Evolutionary conservation across 2,797 vertebrate genomes (phyloP).

Genomic region (Ammospiza maritima): DNA sequence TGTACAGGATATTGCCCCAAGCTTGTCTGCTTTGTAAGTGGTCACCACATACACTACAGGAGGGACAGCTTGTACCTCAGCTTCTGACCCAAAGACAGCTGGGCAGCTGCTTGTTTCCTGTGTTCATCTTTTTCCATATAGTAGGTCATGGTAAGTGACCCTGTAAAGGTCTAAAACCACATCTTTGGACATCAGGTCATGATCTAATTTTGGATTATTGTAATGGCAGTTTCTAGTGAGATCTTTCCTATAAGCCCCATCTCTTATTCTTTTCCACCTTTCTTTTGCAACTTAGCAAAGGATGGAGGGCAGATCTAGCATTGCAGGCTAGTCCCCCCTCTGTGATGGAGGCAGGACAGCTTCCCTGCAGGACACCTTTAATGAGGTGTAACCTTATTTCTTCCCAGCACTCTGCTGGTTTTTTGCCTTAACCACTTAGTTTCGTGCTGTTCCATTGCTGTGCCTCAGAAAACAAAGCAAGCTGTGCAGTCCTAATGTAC

Average conservation of each 20-base stretch:
- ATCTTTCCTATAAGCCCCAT: neutral
- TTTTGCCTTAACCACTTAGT: neutral
- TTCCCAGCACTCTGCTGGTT: neutral
- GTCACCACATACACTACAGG: neutral
- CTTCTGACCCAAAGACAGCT: neutral
- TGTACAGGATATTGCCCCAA: neutral
- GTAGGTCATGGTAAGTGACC: neutral
- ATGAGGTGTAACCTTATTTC: neutral
- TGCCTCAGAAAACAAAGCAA: neutral
- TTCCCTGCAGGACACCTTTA: neutral
- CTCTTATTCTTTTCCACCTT: neutral
- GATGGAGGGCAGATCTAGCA: neutral
- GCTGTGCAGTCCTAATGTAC: neutral
- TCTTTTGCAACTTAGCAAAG: neutral
- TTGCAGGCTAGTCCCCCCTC: neutral
- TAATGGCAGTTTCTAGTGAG: neutral
- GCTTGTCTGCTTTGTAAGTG: neutral
- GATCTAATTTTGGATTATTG: neutral
- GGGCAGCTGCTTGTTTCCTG: neutral
- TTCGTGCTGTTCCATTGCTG: neutral
- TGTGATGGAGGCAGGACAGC: neutral
- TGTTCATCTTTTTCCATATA: neutral
- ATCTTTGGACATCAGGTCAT: neutral
- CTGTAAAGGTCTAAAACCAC: neutral
- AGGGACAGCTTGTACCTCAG: neutral